Evolutionary conservation across 30 jellyfish, hydroid and myxozoan genomes (phyloP).

Genomic region (Calvadosia cruxmelitensis): DNA sequence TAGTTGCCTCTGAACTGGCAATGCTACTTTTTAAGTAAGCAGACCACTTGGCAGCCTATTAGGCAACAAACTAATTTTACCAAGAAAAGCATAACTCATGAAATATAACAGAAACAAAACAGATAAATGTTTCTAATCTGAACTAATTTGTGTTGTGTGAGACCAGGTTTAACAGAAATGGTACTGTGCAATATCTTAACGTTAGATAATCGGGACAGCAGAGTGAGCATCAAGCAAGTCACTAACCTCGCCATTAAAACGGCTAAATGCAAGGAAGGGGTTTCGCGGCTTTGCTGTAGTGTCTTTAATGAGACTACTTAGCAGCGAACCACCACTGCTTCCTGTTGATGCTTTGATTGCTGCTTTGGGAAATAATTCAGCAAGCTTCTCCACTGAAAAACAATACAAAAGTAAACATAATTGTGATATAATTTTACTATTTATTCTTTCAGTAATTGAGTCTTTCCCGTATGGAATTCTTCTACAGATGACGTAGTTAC

Average conservation of each 20-base stretch:
- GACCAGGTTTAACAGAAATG: background rate
- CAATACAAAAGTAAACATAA: too few relatives aligned
- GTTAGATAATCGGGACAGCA: background rate
- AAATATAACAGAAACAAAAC: too few relatives aligned
- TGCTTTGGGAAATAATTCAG: constrained; percentile 38
- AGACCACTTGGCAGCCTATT: too few relatives aligned
- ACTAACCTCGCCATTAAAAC: constrained; percentile 87
- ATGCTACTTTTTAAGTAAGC: too few relatives aligned
- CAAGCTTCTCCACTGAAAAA: constrained; percentile 29
- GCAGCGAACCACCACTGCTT: constrained; percentile 25
- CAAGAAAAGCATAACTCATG: too few relatives aligned
- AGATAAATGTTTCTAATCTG: too few relatives aligned
- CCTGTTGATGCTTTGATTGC: constrained; percentile 3
- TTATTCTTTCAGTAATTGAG: too few relatives aligned
- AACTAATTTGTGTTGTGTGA: background rate
- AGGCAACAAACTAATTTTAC: too few relatives aligned
- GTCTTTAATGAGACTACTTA: constrained; percentile 67
- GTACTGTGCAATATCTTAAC: background rate
- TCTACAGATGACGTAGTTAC: too few relatives aligned
- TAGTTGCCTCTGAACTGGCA: too few relatives aligned
- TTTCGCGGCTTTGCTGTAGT: constrained; percentile 28
- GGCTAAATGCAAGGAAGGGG: constrained; percentile 47
- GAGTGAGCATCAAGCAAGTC: background rate
- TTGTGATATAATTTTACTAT: too few relatives aligned
- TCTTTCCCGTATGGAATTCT: too few relatives aligned